Percentiles rank a stretch among this genome's conserved stretches.
Conservation (phyloP, 2,797 vertebrate species). For the Agapornis canus region DNA sequence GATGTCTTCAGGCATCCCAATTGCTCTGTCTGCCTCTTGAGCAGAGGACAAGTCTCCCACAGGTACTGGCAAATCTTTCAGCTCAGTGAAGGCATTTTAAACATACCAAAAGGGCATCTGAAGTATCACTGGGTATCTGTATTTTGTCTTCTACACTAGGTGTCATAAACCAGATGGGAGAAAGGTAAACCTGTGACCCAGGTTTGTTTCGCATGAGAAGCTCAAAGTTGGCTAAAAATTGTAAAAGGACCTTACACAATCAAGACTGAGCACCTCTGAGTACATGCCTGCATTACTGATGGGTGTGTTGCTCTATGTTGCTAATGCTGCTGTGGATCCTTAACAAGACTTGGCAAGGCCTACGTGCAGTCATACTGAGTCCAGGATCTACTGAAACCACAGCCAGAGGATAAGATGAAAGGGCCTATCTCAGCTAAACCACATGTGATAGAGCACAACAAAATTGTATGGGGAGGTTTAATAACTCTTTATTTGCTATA, state of each 20-base stretch:
- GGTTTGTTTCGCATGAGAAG: not conserved
- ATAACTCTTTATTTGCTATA: not conserved
- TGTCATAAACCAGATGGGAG: not conserved
- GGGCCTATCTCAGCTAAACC: not conserved
- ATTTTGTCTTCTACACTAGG: not conserved
- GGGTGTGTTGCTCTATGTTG: not conserved
- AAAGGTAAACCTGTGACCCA: not conserved
- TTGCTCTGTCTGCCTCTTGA: not conserved
- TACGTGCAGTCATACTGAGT: fast-evolving
- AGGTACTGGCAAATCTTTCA: not conserved
- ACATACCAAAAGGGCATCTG: not conserved
- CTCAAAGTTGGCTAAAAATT: not conserved
- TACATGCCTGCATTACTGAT: not conserved
- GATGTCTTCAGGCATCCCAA: not conserved
- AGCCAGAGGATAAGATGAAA: not conserved
- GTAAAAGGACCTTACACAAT: not conserved
- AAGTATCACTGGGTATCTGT: not conserved
- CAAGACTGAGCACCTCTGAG: not conserved
- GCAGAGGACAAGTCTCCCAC: not conserved
- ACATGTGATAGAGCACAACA: not conserved
- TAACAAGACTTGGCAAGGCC: not conserved
- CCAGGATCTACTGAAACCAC: not conserved
- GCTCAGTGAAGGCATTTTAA: not conserved
- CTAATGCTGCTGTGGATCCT: not conserved
- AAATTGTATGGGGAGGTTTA: not conserved